Evolutionary conservation across 1,140 invertebrate species (phyloP), one percentile per base, ranked within the genome.

Genomic region (Phortica variegata): DNA sequence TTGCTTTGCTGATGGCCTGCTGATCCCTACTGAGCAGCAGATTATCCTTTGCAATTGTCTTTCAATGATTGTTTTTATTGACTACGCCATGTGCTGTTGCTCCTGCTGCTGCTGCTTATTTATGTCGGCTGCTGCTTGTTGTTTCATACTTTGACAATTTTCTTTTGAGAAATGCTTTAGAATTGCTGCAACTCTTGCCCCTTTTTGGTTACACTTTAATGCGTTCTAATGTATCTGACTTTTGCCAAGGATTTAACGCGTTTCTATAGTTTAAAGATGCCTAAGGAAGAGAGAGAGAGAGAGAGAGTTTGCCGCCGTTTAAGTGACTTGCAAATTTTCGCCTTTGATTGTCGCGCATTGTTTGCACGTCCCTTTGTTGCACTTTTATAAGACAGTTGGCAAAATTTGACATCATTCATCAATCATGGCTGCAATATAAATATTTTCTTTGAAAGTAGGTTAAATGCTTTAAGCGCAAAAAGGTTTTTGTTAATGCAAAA

Each of bases 181-280:
- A 38, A 26, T 50, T 53, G 26, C 12, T 29, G 32, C 16, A 26
- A 37, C 49, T 17, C 46, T 50, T 60, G 63, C 57, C 54, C 50
- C 59, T 52, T 62, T 61, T 58, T 62, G 61, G 61, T 70, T 60
- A 70, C 61, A 60, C 49, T 70, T 70, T 70, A 70, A 70, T 62
- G 61, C 65, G 66, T 65, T 70, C 65, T 70, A 70, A 70, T 70
- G 66, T 70, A 70, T 70, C 61, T 70, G 66, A 70, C 65, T 70
- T 70, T 70, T 68, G 60, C 21, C 45, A 52, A 52, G 41, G 40
- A 49, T 45, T 37, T 43, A 38, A 21, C n/a, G n/a, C n/a, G n/a
- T n/a, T n/a, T n/a, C n/a, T n/a, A n/a, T n/a, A n/a, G n/a, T n/a
- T n/a, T n/a, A n/a, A n/a, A n/a, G n/a, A n/a, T n/a, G n/a, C n/a